phyloP scores from a whole-genome alignment of 1,140 invertebrate genomes.

The Cherax destructor region DNA sequence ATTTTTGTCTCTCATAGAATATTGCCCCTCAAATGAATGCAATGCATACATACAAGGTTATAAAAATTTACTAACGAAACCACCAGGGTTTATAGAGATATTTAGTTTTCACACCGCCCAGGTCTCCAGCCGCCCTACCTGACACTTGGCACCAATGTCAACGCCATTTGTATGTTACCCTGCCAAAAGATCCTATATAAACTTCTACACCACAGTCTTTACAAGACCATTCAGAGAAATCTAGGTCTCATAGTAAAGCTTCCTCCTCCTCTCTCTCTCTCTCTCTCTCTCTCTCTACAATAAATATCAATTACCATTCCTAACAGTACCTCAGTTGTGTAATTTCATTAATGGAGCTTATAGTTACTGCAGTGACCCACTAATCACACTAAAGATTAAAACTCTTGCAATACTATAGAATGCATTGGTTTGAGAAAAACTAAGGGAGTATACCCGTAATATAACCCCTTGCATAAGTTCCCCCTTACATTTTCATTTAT shows the following conservation, averaged over 20 bases:
- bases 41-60: conserved; percentile 10
- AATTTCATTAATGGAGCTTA: conserved; percentile 3
- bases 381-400: background rate
- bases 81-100: conserved; percentile 12
- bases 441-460: conserved; percentile 63
- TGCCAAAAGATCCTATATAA: conserved; percentile 10
- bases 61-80: conserved; percentile 19
- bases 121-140: conserved; percentile 36
- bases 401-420: conserved; percentile 50
- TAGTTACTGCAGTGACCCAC: background rate
- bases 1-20: conserved; percentile 38
- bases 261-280: background rate
- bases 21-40: conserved; percentile 34
- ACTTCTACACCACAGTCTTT: conserved; percentile 37
- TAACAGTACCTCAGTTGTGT: conserved; percentile 5
- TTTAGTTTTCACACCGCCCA: background rate
- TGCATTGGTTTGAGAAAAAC: conserved; percentile 26
- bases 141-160: background rate
- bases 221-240: background rate
- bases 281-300: conserved; percentile 38
- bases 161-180: background rate
- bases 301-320: conserved; percentile 42
- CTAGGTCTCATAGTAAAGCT: conserved; percentile 7
- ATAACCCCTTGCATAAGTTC: conserved; percentile 33
- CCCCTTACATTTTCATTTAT: conserved; percentile 22